Evolutionary conservation across 2,888 invertebrate species (phyloP).

Genomic region (Zootermopsis nevadensis): DNA sequence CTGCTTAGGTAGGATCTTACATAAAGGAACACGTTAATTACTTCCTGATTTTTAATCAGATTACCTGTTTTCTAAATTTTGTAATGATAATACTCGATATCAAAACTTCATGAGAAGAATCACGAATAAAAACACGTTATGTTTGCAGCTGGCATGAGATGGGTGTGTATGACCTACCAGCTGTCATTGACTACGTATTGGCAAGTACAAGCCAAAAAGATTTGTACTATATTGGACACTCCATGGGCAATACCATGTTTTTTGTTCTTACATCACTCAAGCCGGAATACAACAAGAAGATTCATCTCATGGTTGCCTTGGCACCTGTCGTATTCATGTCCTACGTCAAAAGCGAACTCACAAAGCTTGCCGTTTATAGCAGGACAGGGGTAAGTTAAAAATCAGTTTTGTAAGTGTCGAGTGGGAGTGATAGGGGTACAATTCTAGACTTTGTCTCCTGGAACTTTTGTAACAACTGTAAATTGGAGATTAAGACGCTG

Average conservation of each 20-base stretch:
- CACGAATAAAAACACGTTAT: no score
- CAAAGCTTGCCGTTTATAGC: background rate
- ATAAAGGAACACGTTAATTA: no score
- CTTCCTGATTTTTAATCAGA: no score
- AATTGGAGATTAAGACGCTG: no score
- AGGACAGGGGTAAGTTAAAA: background rate
- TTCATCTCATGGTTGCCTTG: constrained; percentile 42
- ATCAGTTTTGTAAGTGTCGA: no score
- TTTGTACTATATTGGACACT: constrained; percentile 24
- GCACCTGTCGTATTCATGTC: constrained; percentile 32
- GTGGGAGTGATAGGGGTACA: no score
- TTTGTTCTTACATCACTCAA: background rate
- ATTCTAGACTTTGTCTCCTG: no score
- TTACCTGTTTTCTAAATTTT: no score
- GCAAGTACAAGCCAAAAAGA: constrained; percentile 57
- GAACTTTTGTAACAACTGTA: no score
- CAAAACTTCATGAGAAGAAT: no score
- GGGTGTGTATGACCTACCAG: constrained; percentile 80
- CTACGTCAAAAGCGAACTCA: background rate
- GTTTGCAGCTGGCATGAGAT: constrained; percentile 82
- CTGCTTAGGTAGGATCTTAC: no score
- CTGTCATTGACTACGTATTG: constrained; percentile 78
- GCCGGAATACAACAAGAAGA: constrained; percentile 28
- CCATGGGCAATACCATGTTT: constrained; percentile 32
- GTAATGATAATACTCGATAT: no score